Percentiles rank a stretch among this genome's conserved stretches.
Conservation (phyloP, 2,797 vertebrate genomes). For the Pipistrellus nathusii region DNA sequence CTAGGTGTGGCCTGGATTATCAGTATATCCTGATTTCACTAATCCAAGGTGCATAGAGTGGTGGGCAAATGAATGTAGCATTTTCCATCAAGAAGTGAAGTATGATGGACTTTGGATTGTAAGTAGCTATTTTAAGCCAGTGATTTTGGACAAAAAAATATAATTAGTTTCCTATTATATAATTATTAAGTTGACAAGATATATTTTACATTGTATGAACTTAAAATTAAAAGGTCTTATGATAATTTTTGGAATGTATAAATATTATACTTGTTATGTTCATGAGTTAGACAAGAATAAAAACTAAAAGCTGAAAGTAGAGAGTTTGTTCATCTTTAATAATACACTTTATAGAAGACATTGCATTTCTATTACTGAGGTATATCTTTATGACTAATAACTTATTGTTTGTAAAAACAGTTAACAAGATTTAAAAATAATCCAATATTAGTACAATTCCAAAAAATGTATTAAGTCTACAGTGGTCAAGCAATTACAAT, state of each 20-base stretch:
- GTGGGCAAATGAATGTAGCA: slow-evolving; percentile 93
- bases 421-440: background rate
- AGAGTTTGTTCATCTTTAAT: background rate
- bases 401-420: background rate
- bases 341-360: background rate
- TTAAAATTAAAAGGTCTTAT: background rate
- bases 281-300: background rate
- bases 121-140: slow-evolving; percentile 85
- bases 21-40: slow-evolving; percentile 97
- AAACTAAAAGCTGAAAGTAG: background rate
- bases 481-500: background rate
- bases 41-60: slow-evolving; percentile 90
- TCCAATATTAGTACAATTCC: fast-evolving
- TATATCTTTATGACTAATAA: background rate
- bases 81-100: slow-evolving; percentile 87
- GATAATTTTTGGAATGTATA: background rate
- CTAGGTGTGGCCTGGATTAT: slow-evolving; percentile 97
- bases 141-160: background rate
- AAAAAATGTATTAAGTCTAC: background rate
- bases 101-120: slow-evolving; percentile 98
- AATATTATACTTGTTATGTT: background rate
- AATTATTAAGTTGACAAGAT: background rate
- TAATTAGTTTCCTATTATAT: background rate
- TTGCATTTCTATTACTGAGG: background rate
- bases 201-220: background rate